Conservation (phyloP, 2,797 vertebrate species). For the Artibeus lituratus region DNA sequence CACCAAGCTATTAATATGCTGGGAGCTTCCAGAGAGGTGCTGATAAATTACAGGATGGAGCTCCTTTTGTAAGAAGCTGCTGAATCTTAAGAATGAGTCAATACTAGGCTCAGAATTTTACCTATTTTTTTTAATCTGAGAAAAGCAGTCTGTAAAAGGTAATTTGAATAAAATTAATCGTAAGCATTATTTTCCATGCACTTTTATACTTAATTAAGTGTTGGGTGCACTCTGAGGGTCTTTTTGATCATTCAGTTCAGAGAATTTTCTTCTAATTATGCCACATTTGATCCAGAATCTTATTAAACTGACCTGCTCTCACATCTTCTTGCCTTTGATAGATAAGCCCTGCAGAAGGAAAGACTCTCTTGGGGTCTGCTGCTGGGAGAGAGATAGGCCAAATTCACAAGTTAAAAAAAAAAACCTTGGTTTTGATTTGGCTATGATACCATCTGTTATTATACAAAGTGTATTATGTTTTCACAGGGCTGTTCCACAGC, state of each 20-base stretch:
- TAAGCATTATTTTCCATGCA: background rate
- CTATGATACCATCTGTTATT: background rate
- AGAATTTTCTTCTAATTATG: slow-evolving; percentile 49
- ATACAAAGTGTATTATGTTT: background rate
- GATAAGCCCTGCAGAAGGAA: background rate
- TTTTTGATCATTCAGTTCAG: slow-evolving; percentile 21
- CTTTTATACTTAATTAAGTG: background rate
- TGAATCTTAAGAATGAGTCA: slow-evolving; percentile 63
- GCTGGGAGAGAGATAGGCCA: background rate
- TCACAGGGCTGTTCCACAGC: background rate
- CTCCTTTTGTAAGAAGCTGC: slow-evolving; percentile 56
- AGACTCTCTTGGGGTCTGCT: background rate
- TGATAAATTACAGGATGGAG: slow-evolving; percentile 59
- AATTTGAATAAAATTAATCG: slow-evolving; percentile 8
- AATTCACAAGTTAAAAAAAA: background rate
- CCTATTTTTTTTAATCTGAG: background rate
- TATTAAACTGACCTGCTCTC: slow-evolving; percentile 1
- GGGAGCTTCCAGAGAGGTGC: slow-evolving; percentile 67
- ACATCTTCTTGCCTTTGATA: background rate
- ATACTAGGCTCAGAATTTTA: slow-evolving; percentile 52
- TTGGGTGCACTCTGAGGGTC: background rate
- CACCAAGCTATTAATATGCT: slow-evolving; percentile 70
- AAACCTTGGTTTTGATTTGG: background rate
- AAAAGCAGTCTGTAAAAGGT: background rate
- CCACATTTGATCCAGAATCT: background rate